Conservation (phyloP, 2,113 vertebrate species). For the Corydoras sp. region DNA sequence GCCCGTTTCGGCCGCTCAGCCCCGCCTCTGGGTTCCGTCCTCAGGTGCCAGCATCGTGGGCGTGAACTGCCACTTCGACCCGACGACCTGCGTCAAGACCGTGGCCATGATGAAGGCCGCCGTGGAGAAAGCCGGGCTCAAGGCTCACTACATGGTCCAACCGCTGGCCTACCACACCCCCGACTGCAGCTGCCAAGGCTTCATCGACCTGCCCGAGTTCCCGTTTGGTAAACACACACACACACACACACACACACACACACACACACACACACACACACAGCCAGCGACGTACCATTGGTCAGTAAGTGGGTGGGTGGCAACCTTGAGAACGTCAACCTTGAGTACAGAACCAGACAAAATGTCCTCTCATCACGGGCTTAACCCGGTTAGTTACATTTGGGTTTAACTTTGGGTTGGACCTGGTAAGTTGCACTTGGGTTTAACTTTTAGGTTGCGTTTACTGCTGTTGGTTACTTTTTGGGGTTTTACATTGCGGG, state of each 20-base stretch:
- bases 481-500: no score
- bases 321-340: neutral
- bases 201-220: conserved; percentile 95
- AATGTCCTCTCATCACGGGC: neutral
- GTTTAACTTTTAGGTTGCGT: no score
- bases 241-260: neutral
- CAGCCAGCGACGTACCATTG: neutral
- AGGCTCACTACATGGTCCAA: conserved; percentile 86
- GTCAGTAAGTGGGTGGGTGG: neutral
- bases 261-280: no score
- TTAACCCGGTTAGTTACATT: neutral
- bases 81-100: conserved; percentile 75
- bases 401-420: no score
- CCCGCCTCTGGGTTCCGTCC: neutral
- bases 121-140: conserved; percentile 78
- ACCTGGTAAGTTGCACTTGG: no score
- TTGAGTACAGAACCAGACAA: no score
- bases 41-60: conserved; percentile 88
- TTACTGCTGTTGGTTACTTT: no score
- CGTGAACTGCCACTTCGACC: conserved; percentile 95
- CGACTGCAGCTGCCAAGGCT: conserved; percentile 88
- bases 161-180: conserved; percentile 92
- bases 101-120: conserved; percentile 91
- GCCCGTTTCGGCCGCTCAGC: no score
- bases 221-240: conserved; percentile 75